phyloP scores from a whole-genome alignment of 2,113 vertebrate genomes.

The Tor tambroides region DNA sequence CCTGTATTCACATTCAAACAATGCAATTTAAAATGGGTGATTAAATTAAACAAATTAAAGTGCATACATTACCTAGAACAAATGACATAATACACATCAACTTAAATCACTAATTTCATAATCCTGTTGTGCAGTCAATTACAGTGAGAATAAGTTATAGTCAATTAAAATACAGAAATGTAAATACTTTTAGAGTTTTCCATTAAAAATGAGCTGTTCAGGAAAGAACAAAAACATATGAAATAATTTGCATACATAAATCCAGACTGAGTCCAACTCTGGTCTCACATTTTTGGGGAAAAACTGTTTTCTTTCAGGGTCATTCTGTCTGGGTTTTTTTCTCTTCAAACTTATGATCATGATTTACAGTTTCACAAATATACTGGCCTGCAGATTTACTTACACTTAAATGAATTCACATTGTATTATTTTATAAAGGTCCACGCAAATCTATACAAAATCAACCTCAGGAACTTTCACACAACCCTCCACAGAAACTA shows the following conservation, averaged over 20 bases:
- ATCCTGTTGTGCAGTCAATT: slow-evolving; percentile 13
- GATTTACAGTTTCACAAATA: slow-evolving; percentile 1
- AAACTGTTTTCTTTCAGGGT: not conserved
- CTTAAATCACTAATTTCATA: not conserved
- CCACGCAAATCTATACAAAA: not conserved
- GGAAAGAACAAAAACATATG: not conserved
- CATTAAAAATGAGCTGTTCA: not conserved
- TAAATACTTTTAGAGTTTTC: not conserved
- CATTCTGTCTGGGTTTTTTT: too few relatives aligned
- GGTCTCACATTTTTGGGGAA: not conserved
- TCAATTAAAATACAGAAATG: slow-evolving; percentile 30
- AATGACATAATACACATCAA: not conserved
- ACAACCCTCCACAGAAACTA: not conserved
- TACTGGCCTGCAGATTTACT: slow-evolving; percentile 32
- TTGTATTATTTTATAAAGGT: not conserved
- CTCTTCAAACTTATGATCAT: too few relatives aligned
- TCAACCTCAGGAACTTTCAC: not conserved
- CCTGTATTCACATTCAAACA: not conserved
- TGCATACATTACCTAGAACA: slow-evolving; percentile 39
- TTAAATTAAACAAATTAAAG: slow-evolving; percentile 48
- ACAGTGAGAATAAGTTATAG: not conserved
- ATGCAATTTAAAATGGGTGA: slow-evolving; percentile 19
- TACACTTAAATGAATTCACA: not conserved
- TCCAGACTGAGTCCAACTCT: not conserved
- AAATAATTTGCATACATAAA: not conserved